These are phyloP conservation scores for Rhinogobius similis DNA, from an alignment of 2,113 vertebrate genomes.

Conservation along the genomic window DNA sequence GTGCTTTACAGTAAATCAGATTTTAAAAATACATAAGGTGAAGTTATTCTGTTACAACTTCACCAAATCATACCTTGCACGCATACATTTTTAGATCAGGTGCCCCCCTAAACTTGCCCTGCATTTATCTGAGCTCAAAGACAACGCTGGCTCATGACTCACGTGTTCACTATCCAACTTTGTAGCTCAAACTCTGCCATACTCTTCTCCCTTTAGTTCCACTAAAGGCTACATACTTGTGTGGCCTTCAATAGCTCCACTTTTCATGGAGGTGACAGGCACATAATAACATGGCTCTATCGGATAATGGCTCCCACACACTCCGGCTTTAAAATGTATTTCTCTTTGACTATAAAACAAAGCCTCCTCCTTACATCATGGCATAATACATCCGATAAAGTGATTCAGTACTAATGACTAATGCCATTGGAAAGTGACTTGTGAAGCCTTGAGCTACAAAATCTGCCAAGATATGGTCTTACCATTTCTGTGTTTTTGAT, in stretches of 20 bases:
- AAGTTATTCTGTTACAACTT: too few species aligned
- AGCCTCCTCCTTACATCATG: conserved; percentile 38
- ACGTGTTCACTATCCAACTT: not conserved
- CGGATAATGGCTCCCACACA: conserved; percentile 67
- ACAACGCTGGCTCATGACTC: not conserved
- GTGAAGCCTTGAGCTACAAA: conserved; percentile 14
- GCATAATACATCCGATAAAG: conserved; percentile 47
- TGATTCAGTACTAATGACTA: conserved; percentile 43
- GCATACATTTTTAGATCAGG: not conserved
- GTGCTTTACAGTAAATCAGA: not conserved
- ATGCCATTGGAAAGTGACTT: conserved; percentile 12
- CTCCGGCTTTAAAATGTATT: conserved; percentile 57
- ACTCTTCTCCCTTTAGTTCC: conserved; percentile 31
- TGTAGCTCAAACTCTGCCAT: not conserved
- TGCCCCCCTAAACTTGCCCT: not conserved
- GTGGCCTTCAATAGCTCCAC: conserved; percentile 55
- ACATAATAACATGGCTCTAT: conserved; percentile 62
- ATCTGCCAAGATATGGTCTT: not conserved
- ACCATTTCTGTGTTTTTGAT: conserved; percentile 6
- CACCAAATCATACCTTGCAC: too few species aligned
- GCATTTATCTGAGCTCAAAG: not conserved
- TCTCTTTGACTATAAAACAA: conserved; percentile 43
- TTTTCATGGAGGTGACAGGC: conserved; percentile 65
- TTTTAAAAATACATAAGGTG: too few species aligned
- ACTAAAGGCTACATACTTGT: conserved; percentile 42